Percentiles rank a stretch among this genome's conserved stretches.
Evolutionary conservation across 2,113 vertebrate genomes (phyloP).

Genomic region (Sarotherodon lohbergeri): DNA sequence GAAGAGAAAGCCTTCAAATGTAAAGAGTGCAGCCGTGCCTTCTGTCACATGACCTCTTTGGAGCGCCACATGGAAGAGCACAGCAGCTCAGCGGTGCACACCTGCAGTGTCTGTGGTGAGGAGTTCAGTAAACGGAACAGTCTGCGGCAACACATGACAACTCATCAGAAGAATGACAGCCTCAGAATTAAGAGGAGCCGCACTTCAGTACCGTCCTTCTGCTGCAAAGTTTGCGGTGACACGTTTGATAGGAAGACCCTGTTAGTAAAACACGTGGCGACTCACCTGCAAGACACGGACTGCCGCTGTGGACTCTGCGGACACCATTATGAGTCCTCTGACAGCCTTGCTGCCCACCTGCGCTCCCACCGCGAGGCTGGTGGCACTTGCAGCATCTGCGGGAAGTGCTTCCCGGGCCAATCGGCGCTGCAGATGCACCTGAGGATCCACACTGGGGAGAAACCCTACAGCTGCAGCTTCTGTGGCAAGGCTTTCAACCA

Average conservation of each 20-base stretch:
- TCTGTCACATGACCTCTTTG: slow-evolving; percentile 38
- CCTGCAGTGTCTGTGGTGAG: slow-evolving; percentile 19
- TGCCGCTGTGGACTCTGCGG: slow-evolving; percentile 47
- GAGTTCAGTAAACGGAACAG: neutral
- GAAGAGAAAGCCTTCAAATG: slow-evolving; percentile 39
- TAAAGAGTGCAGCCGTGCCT: slow-evolving; percentile 24
- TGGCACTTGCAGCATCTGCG: slow-evolving; percentile 57
- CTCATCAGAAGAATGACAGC: neutral
- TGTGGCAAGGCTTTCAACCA: slow-evolving; percentile 78
- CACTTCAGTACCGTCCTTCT: neutral
- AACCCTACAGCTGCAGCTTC: slow-evolving; percentile 57
- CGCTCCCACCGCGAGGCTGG: neutral
- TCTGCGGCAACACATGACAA: slow-evolving; percentile 31
- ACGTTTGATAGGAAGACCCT: slow-evolving; percentile 9
- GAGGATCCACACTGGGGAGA: slow-evolving; percentile 51
- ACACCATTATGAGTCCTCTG: slow-evolving; percentile 19
- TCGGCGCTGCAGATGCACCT: slow-evolving; percentile 63
- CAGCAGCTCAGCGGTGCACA: neutral
- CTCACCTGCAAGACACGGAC: slow-evolving; percentile 9
- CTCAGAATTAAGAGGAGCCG: neutral
- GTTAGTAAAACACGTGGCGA: slow-evolving; percentile 24
- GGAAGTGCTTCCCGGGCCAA: slow-evolving; percentile 49
- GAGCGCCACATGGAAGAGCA: slow-evolving; percentile 42
- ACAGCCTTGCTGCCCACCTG: slow-evolving; percentile 24
- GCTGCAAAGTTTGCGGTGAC: slow-evolving; percentile 31